A percentile compares a stretch with the other conserved stretches of the same genome.
These are phyloP conservation scores for Plutomurus gul DNA, from an alignment of 1,140 invertebrate genomes.

Conservation along the genomic window DNA sequence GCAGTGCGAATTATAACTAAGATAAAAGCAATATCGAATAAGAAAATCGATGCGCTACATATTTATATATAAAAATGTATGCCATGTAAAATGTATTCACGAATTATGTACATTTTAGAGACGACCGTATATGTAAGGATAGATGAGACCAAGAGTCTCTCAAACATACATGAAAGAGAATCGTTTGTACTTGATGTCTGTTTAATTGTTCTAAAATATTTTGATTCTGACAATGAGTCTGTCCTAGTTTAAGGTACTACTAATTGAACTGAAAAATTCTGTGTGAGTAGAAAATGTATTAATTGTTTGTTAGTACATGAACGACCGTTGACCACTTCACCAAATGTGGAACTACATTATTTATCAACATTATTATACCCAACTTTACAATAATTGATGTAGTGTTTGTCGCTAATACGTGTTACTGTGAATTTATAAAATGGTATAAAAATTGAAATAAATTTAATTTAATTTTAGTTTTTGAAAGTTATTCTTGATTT, in stretches of 20 bases:
- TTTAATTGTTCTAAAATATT: too few relatives aligned
- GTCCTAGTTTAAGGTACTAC: not conserved
- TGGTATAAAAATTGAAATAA: constrained; percentile 16
- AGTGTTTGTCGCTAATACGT: not conserved
- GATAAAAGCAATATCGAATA: too few relatives aligned
- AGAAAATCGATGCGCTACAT: not conserved
- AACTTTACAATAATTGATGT: not conserved
- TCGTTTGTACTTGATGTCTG: too few relatives aligned
- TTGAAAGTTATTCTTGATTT: too few relatives aligned
- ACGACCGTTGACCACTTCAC: not conserved
- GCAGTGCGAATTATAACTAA: not conserved
- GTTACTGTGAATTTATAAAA: constrained; percentile 4
- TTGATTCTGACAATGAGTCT: not conserved
- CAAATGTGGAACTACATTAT: too few relatives aligned
- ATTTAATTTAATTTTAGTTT: constrained; percentile 16
- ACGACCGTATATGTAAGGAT: too few relatives aligned
- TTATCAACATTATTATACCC: too few relatives aligned
- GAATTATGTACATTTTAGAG: not conserved
- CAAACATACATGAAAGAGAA: too few relatives aligned
- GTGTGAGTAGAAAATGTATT: not conserved
- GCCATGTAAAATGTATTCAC: constrained; percentile 8
- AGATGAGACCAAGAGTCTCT: too few relatives aligned
- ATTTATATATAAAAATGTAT: constrained; percentile 24
- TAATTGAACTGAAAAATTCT: not conserved
- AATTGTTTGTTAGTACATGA: not conserved